Evolutionary conservation across 2,888 invertebrate species (phyloP).

Genomic region (Rhamnusium bicolor): DNA sequence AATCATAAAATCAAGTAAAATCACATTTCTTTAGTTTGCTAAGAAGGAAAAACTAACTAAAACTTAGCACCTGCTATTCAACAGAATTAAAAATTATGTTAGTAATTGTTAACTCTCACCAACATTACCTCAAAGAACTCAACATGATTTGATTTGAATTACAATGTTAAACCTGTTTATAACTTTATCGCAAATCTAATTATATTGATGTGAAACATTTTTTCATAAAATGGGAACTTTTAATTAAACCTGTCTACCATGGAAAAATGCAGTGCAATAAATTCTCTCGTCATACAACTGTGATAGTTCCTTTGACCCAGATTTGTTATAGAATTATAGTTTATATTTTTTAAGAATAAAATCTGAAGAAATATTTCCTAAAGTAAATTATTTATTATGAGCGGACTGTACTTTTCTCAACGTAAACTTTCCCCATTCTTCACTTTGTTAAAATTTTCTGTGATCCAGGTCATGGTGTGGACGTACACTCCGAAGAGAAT

Average conservation of each 20-base stretch:
- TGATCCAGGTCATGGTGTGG: no score
- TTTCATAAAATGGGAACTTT: constrained; percentile 6
- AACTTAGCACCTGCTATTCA: background rate
- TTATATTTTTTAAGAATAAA: constrained; percentile 8
- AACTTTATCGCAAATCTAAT: constrained; percentile 6
- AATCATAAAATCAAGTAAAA: background rate
- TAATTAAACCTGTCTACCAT: constrained; percentile 18
- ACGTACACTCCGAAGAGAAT: no score
- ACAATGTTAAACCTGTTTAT: background rate
- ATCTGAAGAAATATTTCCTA: no score
- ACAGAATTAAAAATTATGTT: background rate
- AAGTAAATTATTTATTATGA: no score
- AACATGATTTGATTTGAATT: background rate
- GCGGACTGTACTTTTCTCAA: no score
- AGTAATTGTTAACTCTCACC: background rate
- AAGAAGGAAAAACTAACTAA: background rate
- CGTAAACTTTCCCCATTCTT: no score
- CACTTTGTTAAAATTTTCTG: no score
- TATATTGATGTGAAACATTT: constrained; percentile 11
- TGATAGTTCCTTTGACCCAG: constrained; percentile 5
- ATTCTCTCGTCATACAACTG: constrained; percentile 16
- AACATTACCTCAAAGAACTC: background rate
- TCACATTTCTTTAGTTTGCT: background rate
- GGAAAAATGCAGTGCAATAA: constrained; percentile 19
- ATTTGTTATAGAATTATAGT: constrained; percentile 11